Evolutionary conservation across 2,888 invertebrate genomes (phyloP), one percentile per base, ranked within the genome.

Genomic region (Helleia helle): DNA sequence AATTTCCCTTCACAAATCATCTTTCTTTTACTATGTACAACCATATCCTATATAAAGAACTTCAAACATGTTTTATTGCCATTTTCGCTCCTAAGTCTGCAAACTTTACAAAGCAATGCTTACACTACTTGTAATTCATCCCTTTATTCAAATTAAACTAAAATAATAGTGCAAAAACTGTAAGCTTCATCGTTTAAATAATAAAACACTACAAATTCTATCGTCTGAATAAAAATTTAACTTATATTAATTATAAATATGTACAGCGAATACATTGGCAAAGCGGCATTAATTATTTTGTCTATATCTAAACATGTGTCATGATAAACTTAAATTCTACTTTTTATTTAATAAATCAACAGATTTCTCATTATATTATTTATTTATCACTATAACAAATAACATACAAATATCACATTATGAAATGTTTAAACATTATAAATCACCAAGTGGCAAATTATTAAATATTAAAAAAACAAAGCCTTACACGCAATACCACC

Each of bases 371-470:
- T 60, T 68, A 50, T 52, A 50, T 45, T 55, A 62, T 57, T 62
- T 62, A 65, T 69, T 58, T 69, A 77, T 76, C 72, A 71, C 70
- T 64, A 69, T 74, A 83, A 81, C 80, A 79, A 65, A 83, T 81
- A 83, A 83, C 80, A 80, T 80, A 70, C 60, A 74, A 77, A 83
- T 84, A 84, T 84, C 83, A 84, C 83, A 84, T 79, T 59, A 74
- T 69, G 69, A 77, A 74, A 73, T 71, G 66, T 72, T 71, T 65
- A 60, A 74, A 71, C 67, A 73, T 71, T 63, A 56, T 51, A 55
- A 52, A 12, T 52, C 73, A 74, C 66, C 60, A 65, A 74, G 73
- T 74, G 73, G 71, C 75, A 71, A 77, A 73, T 53, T 59, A 41
- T 45, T 41, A 40, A 63, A 57, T 58, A 57, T 58, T 56, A 62